Evolutionary conservation across 1,140 invertebrate genomes (phyloP).

Genomic region (Achroia grisella): DNA sequence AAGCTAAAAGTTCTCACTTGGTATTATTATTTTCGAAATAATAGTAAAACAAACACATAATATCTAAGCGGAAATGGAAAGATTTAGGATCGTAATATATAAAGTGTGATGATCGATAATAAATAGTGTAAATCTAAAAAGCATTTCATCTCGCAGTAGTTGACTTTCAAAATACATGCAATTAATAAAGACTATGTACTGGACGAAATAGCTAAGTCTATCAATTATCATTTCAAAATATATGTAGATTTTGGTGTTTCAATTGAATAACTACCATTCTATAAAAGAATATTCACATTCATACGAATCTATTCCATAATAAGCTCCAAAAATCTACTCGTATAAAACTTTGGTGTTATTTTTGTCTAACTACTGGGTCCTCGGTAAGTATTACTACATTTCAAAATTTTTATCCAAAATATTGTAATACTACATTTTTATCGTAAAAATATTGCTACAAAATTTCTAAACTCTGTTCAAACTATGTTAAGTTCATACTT

Average conservation of each 20-base stretch:
- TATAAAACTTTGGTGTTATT: constrained; percentile 63
- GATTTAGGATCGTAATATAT: no score
- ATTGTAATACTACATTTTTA: constrained; percentile 46
- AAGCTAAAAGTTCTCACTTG: no score
- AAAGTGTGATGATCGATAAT: no score
- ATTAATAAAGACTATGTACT: constrained; percentile 8
- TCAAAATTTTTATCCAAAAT: constrained; percentile 62
- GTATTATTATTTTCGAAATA: no score
- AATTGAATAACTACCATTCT: neutral
- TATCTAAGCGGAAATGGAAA: no score
- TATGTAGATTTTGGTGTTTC: no score
- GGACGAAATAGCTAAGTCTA: constrained; percentile 48
- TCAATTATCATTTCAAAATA: constrained; percentile 8
- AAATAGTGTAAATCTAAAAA: no score
- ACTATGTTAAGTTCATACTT: constrained; percentile 30
- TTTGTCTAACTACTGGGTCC: constrained; percentile 62
- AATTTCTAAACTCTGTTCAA: constrained; percentile 49
- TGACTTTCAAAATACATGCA: neutral
- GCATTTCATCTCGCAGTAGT: no score
- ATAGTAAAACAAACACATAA: no score
- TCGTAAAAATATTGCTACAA: constrained; percentile 64
- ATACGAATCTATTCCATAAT: constrained; percentile 26
- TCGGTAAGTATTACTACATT: constrained; percentile 38
- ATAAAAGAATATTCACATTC: constrained; percentile 10
- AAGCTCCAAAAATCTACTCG: constrained; percentile 57